Evolutionary conservation across 2,888 invertebrate species (phyloP).

Genomic region (Habroteleia sp.): DNA sequence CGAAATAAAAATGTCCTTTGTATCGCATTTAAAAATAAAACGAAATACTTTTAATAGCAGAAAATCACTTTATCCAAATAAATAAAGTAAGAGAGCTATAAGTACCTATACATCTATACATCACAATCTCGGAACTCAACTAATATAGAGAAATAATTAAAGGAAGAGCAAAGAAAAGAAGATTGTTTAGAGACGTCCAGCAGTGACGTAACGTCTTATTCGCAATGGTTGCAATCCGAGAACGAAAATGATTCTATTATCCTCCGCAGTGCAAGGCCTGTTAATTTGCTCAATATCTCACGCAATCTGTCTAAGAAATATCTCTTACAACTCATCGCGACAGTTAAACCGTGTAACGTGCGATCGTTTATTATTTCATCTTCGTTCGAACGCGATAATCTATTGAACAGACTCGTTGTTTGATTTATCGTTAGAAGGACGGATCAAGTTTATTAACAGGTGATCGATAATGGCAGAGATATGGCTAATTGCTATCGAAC

Average conservation of each 20-base stretch:
- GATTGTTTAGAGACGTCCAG: constrained; percentile 2
- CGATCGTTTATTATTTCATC: constrained; percentile 17
- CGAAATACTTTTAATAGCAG: no score
- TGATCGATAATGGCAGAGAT: background rate
- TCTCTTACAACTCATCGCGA: constrained; percentile 29
- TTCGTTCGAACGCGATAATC: constrained; percentile 8
- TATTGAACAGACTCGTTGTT: constrained; percentile 14
- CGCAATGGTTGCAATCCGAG: constrained; percentile 11
- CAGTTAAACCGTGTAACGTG: constrained; percentile 12
- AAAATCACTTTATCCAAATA: no score
- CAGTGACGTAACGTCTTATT: constrained; percentile 18
- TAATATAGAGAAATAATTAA: no score
- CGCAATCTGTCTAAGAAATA: constrained; percentile 46
- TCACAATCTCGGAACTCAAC: no score
- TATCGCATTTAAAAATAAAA: no score
- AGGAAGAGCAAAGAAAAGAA: background rate
- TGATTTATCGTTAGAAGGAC: constrained; percentile 3
- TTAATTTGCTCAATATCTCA: constrained; percentile 52
- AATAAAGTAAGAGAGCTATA: no score
- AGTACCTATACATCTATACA: no score
- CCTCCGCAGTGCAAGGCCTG: constrained; percentile 19
- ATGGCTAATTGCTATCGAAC: constrained; percentile 11
- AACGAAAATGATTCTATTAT: constrained; percentile 46
- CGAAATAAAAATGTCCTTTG: no score
- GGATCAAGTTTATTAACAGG: constrained; percentile 17